Conservation (phyloP, 53 echinoderm and acorn worm species). For the Paelopatides confundens region DNA sequence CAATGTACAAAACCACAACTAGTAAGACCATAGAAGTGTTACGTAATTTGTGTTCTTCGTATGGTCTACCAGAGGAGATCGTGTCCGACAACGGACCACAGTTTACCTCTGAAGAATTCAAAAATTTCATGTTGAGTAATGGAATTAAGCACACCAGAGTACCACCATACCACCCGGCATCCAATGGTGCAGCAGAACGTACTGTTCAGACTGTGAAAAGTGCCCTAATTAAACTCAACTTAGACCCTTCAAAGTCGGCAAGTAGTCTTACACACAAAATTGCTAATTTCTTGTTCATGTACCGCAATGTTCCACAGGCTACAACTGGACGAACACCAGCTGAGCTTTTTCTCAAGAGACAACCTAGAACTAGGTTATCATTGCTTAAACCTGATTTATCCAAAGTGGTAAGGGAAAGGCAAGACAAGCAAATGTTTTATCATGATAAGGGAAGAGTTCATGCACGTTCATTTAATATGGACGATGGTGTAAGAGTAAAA, state of each 20-base stretch:
- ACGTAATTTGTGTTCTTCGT: too few species aligned
- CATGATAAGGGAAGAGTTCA: slow-evolving; percentile 14
- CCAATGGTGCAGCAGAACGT: too few species aligned
- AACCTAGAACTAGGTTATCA: background rate
- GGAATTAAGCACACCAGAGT: too few species aligned
- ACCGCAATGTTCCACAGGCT: slow-evolving; percentile 25
- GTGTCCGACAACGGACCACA: too few species aligned
- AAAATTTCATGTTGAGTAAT: too few species aligned
- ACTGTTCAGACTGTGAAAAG: too few species aligned
- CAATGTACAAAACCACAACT: slow-evolving; percentile 28
- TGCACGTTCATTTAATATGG: background rate
- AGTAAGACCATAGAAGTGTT: slow-evolving; percentile 43
- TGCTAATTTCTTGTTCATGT: slow-evolving; percentile 42
- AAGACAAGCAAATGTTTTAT: slow-evolving; percentile 2
- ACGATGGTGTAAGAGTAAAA: slow-evolving; percentile 1
- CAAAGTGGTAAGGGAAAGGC: background rate
- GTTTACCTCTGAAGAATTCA: too few species aligned
- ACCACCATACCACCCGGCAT: too few species aligned
- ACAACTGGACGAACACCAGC: slow-evolving; percentile 51
- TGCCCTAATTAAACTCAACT: too few species aligned
- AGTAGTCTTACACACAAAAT: slow-evolving; percentile 5
- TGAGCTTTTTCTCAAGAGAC: slow-evolving; percentile 10
- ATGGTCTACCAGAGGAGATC: too few species aligned
- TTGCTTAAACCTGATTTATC: background rate
- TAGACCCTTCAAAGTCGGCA: slow-evolving; percentile 6